phyloP scores from a whole-genome alignment of 2,888 invertebrate species.

The Drosophila mercatorum region DNA sequence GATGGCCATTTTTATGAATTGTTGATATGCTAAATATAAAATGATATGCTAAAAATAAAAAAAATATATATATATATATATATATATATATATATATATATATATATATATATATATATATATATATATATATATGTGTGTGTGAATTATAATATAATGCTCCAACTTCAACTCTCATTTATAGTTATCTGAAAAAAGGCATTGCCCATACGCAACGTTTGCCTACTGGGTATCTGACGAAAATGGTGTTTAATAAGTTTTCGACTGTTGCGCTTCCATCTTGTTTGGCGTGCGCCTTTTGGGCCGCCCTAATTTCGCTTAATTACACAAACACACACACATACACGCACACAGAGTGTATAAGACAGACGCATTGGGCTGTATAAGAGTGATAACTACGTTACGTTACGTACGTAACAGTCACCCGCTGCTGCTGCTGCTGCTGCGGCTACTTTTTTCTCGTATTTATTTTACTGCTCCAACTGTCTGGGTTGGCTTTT shows the following conservation, averaged over 20 bases:
- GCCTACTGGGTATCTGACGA: conserved; percentile 28
- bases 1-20: no score
- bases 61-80: no score
- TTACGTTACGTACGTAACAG: conserved; percentile 62
- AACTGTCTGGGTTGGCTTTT: conserved; percentile 42
- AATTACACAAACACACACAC: conserved; percentile 59
- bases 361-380: conserved; percentile 3
- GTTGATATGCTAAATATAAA: no score
- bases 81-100: no score
- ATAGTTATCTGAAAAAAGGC: not conserved
- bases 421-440: conserved; percentile 29
- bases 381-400: conserved; percentile 36
- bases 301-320: conserved; percentile 78
- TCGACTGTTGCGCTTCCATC: conserved; percentile 20
- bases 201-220: not conserved
- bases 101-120: no score
- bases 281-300: conserved; percentile 57
- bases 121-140: no score
- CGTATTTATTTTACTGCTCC: conserved; percentile 48
- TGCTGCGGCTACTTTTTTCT: not conserved
- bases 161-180: no score
- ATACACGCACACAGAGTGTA: conserved; percentile 7
- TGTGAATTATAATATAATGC: no score
- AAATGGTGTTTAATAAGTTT: conserved; percentile 15
- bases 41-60: no score